Conservation (phyloP, 2,113 vertebrate species). For the Hippocampus guttulatus region DNA sequence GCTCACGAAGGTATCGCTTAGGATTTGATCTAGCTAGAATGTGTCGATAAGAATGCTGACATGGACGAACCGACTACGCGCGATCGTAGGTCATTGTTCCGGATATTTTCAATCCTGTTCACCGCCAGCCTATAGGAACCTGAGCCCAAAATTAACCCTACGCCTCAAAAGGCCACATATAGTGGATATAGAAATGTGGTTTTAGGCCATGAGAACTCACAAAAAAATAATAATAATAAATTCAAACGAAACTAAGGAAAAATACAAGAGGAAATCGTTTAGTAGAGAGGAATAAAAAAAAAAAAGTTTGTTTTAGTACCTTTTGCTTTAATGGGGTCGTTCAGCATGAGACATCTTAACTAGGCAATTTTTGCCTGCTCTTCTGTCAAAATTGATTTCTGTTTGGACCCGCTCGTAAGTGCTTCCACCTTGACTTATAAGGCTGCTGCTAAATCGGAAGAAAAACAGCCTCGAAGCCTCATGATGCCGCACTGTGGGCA, state of each 20-base stretch:
- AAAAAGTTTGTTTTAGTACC: background rate
- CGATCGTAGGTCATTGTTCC: background rate
- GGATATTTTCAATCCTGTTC: conserved; percentile 13
- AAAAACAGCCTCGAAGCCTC: background rate
- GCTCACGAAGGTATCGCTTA: conserved; percentile 57
- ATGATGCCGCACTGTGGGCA: background rate
- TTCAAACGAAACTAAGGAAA: background rate
- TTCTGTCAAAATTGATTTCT: background rate
- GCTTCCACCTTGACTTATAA: background rate
- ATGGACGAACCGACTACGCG: conserved; percentile 19
- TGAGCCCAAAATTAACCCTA: conserved; percentile 48
- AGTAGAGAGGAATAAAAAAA: too few relatives aligned
- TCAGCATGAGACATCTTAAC: too few relatives aligned
- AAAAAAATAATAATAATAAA: background rate
- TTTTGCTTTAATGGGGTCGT: background rate
- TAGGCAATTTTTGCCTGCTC: background rate
- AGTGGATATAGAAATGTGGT: background rate
- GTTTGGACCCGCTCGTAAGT: background rate
- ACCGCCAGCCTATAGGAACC: conserved; percentile 32
- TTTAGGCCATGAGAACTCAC: background rate
- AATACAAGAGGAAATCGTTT: too few relatives aligned
- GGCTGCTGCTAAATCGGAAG: too few relatives aligned
- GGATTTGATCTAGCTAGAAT: conserved; percentile 48
- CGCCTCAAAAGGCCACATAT: conserved; percentile 30
- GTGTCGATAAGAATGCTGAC: conserved; percentile 41